Base-by-base conservation (phyloP, 2,113 vertebrate genomes). In the Suncus etruscus region DNA sequence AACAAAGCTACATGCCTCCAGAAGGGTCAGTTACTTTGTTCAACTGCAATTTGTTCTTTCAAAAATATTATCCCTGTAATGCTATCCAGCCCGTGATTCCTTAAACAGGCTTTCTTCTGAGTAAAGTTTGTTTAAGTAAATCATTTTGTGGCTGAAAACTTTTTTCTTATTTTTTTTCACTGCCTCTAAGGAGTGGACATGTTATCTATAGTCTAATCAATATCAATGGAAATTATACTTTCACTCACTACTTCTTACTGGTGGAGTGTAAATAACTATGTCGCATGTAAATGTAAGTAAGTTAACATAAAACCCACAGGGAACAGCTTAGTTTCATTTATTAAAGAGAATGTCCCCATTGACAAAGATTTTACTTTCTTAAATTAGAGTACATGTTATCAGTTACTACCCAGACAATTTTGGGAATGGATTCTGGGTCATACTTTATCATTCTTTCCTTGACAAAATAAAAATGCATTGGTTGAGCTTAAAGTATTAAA, bases 311-410 rank as follows among this genome's bases (percentile, higher is more conserved):
- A 86, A 87, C 39, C 54, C 50, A 51, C 14, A 82, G 54, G 80
- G 61, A 63, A 74, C 6, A 51, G 6, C 24, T n/a, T 92, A 83
- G 75, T 96, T 97, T 93, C 94, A 96, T 84, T 95, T 93, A 94
- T 94, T 96, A 95, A 77, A 84, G 91, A 69, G 51, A 65, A 61
- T 39, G 9, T 74, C 89, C 93, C 93, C 72, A 93, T 70, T 92
- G 14, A 76, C 8, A 92, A 96, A n/a, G 89, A 94, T 94, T 96
- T 96, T 94, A 63, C 27, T 91, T 93, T 94, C 81, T 92, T 70
- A 96, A 95, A 86, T 92, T 82, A 31, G 81, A 74, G 94, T 97
- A 90, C 91, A 86, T 88, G 14, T 94, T 96, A 65, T 93, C 90
- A 11, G 51, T 96, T 95, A 31, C 8, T 95, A 95, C 8, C 91